These are phyloP conservation scores for Ophiothrix spiculata DNA, from an alignment of 35 echinoderm and acorn worm species.

Conservation along the genomic window DNA sequence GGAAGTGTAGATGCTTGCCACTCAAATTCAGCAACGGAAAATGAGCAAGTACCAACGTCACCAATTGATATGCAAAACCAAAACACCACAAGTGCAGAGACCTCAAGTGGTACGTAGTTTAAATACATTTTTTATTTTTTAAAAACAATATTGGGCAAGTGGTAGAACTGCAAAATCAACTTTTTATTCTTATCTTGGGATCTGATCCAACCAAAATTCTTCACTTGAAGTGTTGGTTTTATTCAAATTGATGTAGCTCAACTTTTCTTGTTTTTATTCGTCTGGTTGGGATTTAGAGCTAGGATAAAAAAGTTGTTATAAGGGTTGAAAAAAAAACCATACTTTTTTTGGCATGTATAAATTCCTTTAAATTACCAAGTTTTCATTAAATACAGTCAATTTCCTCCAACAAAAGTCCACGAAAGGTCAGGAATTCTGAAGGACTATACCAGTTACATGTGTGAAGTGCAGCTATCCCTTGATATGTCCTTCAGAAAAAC, in stretches of 20 bases:
- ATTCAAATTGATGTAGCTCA: not conserved
- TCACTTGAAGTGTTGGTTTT: not conserved
- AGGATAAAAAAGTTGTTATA: too few relatives aligned
- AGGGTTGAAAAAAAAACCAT: too few relatives aligned
- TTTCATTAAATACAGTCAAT: too few relatives aligned
- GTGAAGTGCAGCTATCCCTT: too few relatives aligned
- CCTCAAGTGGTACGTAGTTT: not conserved
- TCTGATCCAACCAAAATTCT: too few relatives aligned
- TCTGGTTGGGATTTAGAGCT: not conserved
- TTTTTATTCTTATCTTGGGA: too few relatives aligned
- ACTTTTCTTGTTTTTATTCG: not conserved
- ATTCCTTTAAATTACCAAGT: too few relatives aligned
- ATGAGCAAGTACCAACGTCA: not conserved
- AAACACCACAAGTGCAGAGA: not conserved
- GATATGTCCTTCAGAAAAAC: too few relatives aligned
- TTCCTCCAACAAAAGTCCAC: too few relatives aligned
- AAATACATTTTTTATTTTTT: not conserved
- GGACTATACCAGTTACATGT: too few relatives aligned
- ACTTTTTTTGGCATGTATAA: too few relatives aligned
- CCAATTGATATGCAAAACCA: not conserved
- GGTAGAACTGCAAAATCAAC: not conserved
- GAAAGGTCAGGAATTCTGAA: too few relatives aligned
- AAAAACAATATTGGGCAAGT: not conserved
- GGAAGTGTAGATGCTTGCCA: not conserved
- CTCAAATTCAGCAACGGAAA: not conserved